Percentiles rank a stretch among this genome's conserved stretches.
phyloP scores from a whole-genome alignment of 2,888 invertebrate genomes.

The Caenorhabditis macrosperma region DNA sequence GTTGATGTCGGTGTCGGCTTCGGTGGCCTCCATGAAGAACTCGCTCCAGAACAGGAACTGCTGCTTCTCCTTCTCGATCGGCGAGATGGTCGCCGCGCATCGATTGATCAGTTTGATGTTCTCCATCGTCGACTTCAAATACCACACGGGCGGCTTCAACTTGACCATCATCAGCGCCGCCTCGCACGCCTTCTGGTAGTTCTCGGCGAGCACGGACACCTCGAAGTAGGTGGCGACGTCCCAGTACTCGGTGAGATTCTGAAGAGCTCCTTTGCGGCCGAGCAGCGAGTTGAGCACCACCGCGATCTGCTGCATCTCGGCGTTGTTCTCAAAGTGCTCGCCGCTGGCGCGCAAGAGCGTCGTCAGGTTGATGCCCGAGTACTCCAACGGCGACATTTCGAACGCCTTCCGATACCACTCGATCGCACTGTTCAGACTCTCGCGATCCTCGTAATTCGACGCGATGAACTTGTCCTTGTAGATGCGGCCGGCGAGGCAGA shows the following conservation, averaged over 20 bases:
- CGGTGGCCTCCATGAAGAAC: conserved; percentile 95
- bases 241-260: conserved; percentile 96
- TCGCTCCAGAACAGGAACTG: conserved; percentile 84
- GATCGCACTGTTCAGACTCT: conserved; percentile 92
- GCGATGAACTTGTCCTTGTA: conserved; percentile 90
- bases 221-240: conserved; percentile 88
- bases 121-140: conserved; percentile 93
- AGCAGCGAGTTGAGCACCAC: conserved; percentile 96
- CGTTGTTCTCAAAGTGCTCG: conserved; percentile 88
- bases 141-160: conserved; percentile 80
- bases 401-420: conserved; percentile 89
- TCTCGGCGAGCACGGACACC: conserved; percentile 94
- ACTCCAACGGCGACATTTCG: conserved; percentile 98
- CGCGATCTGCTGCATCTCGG: conserved; percentile 83
- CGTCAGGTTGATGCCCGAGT: conserved; percentile 98
- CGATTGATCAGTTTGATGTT: conserved; percentile 93
- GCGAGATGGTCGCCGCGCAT: conserved; percentile 83
- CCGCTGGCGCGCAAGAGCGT: conserved; percentile 96
- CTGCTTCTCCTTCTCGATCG: conserved; percentile 71
- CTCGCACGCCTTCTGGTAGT: conserved; percentile 95
- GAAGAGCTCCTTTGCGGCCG: conserved; percentile 95
- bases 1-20: conserved; percentile 85
- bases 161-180: conserved; percentile 87
- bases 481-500: conserved; percentile 96
- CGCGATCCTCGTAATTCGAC: conserved; percentile 91